phyloP scores from a whole-genome alignment of 2,888 invertebrate species.

The Papilio demoleus region DNA sequence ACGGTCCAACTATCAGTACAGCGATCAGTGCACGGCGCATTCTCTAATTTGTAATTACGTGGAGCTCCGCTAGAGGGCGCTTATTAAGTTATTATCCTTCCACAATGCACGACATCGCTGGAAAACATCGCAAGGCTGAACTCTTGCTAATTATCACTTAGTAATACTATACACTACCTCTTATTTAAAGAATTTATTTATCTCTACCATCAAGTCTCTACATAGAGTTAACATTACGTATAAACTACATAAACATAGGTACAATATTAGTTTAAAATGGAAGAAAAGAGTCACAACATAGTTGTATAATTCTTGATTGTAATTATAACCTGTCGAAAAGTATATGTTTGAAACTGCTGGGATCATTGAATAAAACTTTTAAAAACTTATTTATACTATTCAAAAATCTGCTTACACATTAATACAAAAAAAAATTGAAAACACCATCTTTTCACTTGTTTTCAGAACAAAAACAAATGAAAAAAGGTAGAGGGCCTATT shows the following conservation, averaged over 20 bases:
- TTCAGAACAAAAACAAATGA: not conserved
- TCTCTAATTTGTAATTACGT: conserved; percentile 68
- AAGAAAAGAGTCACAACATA: too few species aligned
- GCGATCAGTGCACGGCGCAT: conserved; percentile 50
- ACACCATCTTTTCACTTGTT: too few species aligned
- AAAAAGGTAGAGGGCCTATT: conserved; percentile 43
- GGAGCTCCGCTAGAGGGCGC: conserved; percentile 47
- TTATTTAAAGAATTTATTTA: conserved; percentile 22
- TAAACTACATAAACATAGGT: too few species aligned
- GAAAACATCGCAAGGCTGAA: conserved; percentile 9
- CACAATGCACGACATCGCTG: conserved; percentile 42
- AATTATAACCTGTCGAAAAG: too few species aligned
- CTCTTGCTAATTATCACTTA: conserved; percentile 28
- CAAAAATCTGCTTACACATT: too few species aligned
- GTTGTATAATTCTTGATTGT: too few species aligned
- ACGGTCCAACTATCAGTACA: conserved; percentile 49
- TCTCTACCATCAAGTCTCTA: not conserved
- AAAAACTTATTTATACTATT: too few species aligned
- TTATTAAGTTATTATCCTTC: conserved; percentile 62
- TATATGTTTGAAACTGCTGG: too few species aligned
- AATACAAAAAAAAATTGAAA: too few species aligned
- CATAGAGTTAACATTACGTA: not conserved
- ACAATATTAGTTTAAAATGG: too few species aligned
- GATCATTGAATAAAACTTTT: too few species aligned
- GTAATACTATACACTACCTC: conserved; percentile 19